Evolutionary conservation across 1,140 invertebrate genomes (phyloP), one percentile per base, ranked within the genome.

Genomic region (Procambarus clarkii): DNA sequence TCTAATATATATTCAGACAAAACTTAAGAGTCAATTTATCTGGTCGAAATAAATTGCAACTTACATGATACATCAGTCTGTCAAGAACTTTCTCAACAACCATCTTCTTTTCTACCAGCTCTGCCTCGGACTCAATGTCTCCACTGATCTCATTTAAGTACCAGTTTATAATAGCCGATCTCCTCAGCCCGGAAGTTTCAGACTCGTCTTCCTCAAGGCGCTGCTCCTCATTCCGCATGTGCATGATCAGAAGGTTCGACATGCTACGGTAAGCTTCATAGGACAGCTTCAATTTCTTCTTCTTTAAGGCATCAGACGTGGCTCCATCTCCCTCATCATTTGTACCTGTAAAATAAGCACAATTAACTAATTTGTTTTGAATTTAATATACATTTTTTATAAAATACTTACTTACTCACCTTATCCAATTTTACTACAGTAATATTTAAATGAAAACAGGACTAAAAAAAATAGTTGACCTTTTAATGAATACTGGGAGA

Each of bases 1-100:
- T 18, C 50, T 21, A 21, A 58, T 2, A 15, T 13, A 21, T 21
- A 82, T 50, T 21, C 11, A 3, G 21, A 50, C 44, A 82, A 50
- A 21, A 58, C 11, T 21, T 34, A 34, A 0, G 34, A 34, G 34
- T 34, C 1, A 21, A 80, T 81, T 76, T 77, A 82, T 8, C 34
- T 48, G 48, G 71, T n/a, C 46, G 81, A 80, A 81, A 46, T 79
- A 85, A 76, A 83, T 92, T 34, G 34, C 34, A 92, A 91, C 92
- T 93, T 78, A 93, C 92, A 76, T 97, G 96, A 94, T 98, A 97
- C 93, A 98, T 97, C 11, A 99, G 96, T 89, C 98, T 95, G 94
- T 99, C 98, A 82, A 99, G 97, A 90, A 99, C 97, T 95, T 99
- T 99, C 94, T 99, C 98, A n/a, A 98, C 97, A 4, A 99, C 94